Evolutionary conservation across 2,888 invertebrate species (phyloP), one percentile per base, ranked within the genome.

Genomic region (Bombylius major): DNA sequence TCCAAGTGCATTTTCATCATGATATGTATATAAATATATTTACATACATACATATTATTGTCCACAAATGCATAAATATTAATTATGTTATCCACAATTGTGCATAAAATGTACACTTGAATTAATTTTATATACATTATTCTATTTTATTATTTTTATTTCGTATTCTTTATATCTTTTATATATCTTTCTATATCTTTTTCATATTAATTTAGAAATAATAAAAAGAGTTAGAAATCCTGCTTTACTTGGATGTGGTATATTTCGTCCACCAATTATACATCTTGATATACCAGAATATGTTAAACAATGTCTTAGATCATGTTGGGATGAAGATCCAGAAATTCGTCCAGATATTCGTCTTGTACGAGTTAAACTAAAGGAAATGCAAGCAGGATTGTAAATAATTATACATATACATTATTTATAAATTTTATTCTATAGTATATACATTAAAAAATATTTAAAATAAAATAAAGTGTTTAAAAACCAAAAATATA

Each of bases 321-420:
- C 82, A 0, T 90, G 91, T 67, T 93, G 92, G 91, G 81, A 85
- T 61, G 89, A 91, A 71, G 81, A 86, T 53, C 81, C 89, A 0
- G 89, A 89, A 56, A 52, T 62, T 1, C 63, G 72, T 5, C 92
- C 92, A 0, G 92, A 91, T 63, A 81, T 91, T 61, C 75, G 86
- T 53, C 81, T 84, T 12, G 86, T 91, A 9, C 77, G 88, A 53
- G 77, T 86, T 4, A 78, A 84, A 55, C 78, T 93, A 1, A 90
- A 91, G 72, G 87, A 87, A 65, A 84, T 93, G 82, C 87, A 89
- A 67, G 80, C 82, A 45, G 84, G 84, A 62, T 74, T 85, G 77
- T 82, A 61, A 76, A 78, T 72, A 44, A 51, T 42, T 23, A 42
- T 39, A 39, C 12, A 50, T n/a, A n/a, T n/a, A n/a, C n/a, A n/a